Base-by-base conservation (phyloP, 2,797 vertebrate species). In the Echiichthys vipera region DNA sequence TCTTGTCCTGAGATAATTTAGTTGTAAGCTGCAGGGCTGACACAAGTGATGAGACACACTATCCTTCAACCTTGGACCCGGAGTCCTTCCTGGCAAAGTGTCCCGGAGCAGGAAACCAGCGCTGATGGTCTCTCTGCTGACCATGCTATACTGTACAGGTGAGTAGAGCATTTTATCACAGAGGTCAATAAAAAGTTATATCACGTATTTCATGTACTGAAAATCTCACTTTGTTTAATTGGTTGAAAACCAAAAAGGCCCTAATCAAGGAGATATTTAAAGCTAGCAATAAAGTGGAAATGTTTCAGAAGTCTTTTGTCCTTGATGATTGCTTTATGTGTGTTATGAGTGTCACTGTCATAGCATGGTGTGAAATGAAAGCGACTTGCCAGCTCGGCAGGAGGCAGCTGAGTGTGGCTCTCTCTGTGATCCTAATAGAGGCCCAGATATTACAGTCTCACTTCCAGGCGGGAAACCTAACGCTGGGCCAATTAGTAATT, bases 401-500 rank as follows among this genome's bases (percentile, higher is more conserved):
- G 92, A 73, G 87, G 71, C 57, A 17, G 86, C 84, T 71, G 84
- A 89, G 80, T 80, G 66, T 62, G 75, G 34, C 77, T 76, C 81
- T 84, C 74, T 66, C 73, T 85, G 82, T 86, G 84, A 87, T 89
- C 86, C 79, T 91, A 88, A 91, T 86, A 79, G 83, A 91, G 80
- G 88, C 78, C 85, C 85, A 77, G 82, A 90, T 84, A 90, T 91
- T 88, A 87, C 90, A 80, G 78, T 86, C 83, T 88, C 81, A 90
- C 88, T 92, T 88, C 87, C 80, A 89, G 84, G 84, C 88, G 80
- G 87, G 89, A 92, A 92, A 91, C 84, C 88, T 24, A 86, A 92
- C 55, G 53, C 89, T 80, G 85, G 80, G 84, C 88, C 89, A 94
- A 90, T 93, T 92, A 93, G 93, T 90, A 89, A 92, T 91, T 88